Evolutionary conservation across 2,888 invertebrate genomes (phyloP), one percentile per base, ranked within the genome.

Genomic region (Xestia ashworthii): DNA sequence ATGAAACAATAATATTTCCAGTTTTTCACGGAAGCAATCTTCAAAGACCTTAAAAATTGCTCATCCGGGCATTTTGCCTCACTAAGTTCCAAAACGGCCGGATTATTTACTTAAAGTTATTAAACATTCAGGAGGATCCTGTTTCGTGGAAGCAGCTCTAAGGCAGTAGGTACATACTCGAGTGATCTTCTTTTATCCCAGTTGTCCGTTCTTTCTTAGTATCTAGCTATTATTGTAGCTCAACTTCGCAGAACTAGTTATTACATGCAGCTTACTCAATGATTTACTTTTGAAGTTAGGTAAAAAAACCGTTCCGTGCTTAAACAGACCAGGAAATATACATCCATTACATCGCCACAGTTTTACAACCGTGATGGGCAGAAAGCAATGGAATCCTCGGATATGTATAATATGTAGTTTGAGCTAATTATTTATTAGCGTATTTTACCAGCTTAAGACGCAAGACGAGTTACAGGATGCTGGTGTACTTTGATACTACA

Each of bases 41-140:
- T 22, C 8, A 16, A 55, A 46, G 8, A 22, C 11, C 16, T n/a
- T 55, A 22, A 25, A 65, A 48, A 66, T 48, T 41, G 16, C 14
- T 78, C 16, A n/a, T 78, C 14, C 9, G 11, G 25, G 0, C 19
- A 32, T 67, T 58, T n/a, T 32, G 11, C 32, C 48, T 22, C 32
- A 41, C 3, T 38, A 19, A 41, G 5, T 66, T 76, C 16, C 8
- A 12, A 65, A 74, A 55, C 46, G 25, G 16, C 8, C 41, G n/a
- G 32, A 32, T 76, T 78, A 48, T 67, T 25, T 41, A 66, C 19
- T 32, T 58, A 16, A 38, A 22, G 12, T 38, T 48, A 48, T 77
- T 22, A 48, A 25, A 44, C 5, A 44, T 44, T 41, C 41, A 50
- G 53, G 32, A 46, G 12, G 19, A 32, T 12, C 32, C 19, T 62